These are phyloP conservation scores for Eucera pruinosa DNA, from an alignment of 2,888 invertebrate species.

Conservation along the genomic window DNA sequence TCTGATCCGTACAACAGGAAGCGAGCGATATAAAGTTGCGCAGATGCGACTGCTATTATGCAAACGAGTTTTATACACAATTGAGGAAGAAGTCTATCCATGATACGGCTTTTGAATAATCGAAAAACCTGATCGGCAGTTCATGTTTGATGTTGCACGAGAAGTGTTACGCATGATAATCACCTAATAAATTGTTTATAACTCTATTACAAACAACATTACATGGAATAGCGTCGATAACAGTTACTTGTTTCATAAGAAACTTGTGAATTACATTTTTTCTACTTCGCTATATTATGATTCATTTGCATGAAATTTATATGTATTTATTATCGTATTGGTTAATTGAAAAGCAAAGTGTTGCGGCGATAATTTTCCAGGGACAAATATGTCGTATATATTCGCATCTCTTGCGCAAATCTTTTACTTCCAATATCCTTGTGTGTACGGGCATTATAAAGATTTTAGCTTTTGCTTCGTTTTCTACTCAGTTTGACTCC, in stretches of 20 bases:
- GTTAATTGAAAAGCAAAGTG: not conserved
- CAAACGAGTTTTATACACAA: slow-evolving; percentile 9
- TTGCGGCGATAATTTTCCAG: not conserved
- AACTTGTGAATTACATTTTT: not conserved
- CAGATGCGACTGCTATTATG: slow-evolving; percentile 23
- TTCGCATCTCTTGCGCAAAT: no score
- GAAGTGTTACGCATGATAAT: not conserved
- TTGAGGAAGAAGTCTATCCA: slow-evolving; percentile 10
- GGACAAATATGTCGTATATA: no score
- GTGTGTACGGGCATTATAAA: no score
- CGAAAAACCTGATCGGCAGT: not conserved
- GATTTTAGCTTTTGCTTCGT: no score
- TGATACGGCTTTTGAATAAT: not conserved
- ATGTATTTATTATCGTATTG: no score
- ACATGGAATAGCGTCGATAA: not conserved
- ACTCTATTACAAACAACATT: not conserved
- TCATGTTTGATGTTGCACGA: no score
- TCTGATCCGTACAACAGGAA: slow-evolving; percentile 9
- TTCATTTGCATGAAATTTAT: not conserved
- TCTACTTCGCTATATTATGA: not conserved
- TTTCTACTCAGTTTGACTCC: no score
- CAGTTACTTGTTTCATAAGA: not conserved
- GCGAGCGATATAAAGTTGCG: slow-evolving; percentile 16
- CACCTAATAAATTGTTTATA: slow-evolving; percentile 15
- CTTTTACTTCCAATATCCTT: no score